Evolutionary conservation across 2,888 invertebrate species (phyloP).

Genomic region (Macrosiphum euphorbiae): DNA sequence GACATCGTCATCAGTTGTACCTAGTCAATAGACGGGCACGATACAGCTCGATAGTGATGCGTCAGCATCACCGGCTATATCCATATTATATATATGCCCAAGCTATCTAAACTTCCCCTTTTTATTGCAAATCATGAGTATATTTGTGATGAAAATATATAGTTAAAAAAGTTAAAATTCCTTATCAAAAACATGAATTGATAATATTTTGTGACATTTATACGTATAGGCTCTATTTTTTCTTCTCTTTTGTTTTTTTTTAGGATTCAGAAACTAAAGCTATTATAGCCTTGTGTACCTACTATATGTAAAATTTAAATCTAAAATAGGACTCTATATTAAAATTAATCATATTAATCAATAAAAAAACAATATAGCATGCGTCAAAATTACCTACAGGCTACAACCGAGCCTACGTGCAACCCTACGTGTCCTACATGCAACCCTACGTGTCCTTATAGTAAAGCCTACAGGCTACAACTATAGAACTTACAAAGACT

Average conservation of each 20-base stretch:
- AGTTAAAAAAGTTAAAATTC: background rate
- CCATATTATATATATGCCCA: background rate
- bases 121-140: background rate
- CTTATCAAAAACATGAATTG: background rate
- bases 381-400: background rate
- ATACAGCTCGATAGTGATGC: background rate
- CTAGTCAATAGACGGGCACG: background rate
- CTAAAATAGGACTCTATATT: background rate
- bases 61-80: background rate
- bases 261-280: too few relatives aligned
- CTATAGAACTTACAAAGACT: background rate
- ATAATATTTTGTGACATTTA: background rate
- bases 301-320: too few relatives aligned
- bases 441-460: background rate
- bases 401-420: too few relatives aligned
- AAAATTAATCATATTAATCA: background rate
- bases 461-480: background rate
- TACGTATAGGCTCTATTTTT: background rate
- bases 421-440: background rate
- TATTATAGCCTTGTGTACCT: too few relatives aligned
- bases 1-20: background rate
- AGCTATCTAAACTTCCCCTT: background rate
- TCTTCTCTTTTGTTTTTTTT: too few relatives aligned
- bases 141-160: background rate
- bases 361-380: background rate